phyloP scores from a whole-genome alignment of 2,888 invertebrate genomes.

The Chrysolina oricalcia region DNA sequence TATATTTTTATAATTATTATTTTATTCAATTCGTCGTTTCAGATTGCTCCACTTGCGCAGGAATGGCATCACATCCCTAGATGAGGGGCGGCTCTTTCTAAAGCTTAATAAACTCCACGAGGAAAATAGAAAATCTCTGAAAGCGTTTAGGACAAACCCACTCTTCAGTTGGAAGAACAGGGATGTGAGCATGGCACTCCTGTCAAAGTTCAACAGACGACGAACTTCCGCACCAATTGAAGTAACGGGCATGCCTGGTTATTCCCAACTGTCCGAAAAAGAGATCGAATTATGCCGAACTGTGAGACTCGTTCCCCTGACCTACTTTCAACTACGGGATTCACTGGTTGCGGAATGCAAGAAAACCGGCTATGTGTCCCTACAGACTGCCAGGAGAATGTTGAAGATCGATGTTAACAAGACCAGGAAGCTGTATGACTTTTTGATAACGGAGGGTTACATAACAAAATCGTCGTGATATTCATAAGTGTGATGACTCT shows the following conservation, averaged over 20 bases:
- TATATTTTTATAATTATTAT: too few relatives aligned
- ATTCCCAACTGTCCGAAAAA: constrained; percentile 79
- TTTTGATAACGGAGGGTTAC: constrained; percentile 82
- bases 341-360: constrained; percentile 84
- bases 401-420: constrained; percentile 96
- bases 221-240: constrained; percentile 76
- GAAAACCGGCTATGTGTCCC: constrained; percentile 81
- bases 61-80: constrained; percentile 81
- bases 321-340: constrained; percentile 85
- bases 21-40: background rate
- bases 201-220: constrained; percentile 62
- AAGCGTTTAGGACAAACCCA: constrained; percentile 66
- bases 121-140: constrained; percentile 73
- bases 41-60: constrained; percentile 79
- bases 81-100: constrained; percentile 78
- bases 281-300: constrained; percentile 87
- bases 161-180: constrained; percentile 65
- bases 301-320: constrained; percentile 83
- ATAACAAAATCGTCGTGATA: constrained; percentile 75
- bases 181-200: constrained; percentile 46
- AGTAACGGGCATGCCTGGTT: constrained; percentile 85
- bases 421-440: constrained; percentile 90
- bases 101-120: constrained; percentile 78
- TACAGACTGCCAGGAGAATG: constrained; percentile 87
- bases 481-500: background rate